Evolutionary conservation across 2,888 invertebrate species (phyloP), one percentile per base, ranked within the genome.

Genomic region (Chymomyza caudatula): DNA sequence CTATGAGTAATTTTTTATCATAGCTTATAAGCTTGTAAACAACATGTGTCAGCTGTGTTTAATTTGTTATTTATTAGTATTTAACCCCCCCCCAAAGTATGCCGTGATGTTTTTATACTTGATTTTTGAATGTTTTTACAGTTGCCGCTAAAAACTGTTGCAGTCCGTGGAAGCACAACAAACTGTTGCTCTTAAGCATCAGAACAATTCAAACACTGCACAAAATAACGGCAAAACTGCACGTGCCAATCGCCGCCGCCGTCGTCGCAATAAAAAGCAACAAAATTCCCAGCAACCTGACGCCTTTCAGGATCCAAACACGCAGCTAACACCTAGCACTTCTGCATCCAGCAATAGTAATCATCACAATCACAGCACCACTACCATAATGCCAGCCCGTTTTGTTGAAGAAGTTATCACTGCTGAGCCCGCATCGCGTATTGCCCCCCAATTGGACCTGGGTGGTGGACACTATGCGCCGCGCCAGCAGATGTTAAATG

Each of bases 321-420:
- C 78, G 80, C 78, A 80, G 82, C 67, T 78, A 78, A 76, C 77
- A 74, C 67, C 73, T 53, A 80, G 74, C 54, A 60, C 60, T 54
- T 49, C 29, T 63, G 42, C 53, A 17, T 51, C 69, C 66, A 66
- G 55, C 54, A 55, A 17, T 13, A 63, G 22, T 58, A 73, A 73
- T 57, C 62, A 71, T 58, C 60, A 17, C 42, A 64, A 60, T 44
- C 47, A 47, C 51, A 59, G 11, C 19, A 63, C 52, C 53, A 29
- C 52, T 55, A 65, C 64, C 73, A 92, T 90, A 77, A 94, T 94
- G 94, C 94, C 94, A 73, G 94, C 94, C 73, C 92, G 94, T 89
- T 93, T 92, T 74, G 93, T 92, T 81, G 92, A 92, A 73, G 91
- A 92, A 71, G 88, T 90, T 37, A 84, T 90, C 69, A 88, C 87